These are phyloP conservation scores for Tridacna crocea DNA, from an alignment of 2,888 invertebrate genomes.

Conservation along the genomic window DNA sequence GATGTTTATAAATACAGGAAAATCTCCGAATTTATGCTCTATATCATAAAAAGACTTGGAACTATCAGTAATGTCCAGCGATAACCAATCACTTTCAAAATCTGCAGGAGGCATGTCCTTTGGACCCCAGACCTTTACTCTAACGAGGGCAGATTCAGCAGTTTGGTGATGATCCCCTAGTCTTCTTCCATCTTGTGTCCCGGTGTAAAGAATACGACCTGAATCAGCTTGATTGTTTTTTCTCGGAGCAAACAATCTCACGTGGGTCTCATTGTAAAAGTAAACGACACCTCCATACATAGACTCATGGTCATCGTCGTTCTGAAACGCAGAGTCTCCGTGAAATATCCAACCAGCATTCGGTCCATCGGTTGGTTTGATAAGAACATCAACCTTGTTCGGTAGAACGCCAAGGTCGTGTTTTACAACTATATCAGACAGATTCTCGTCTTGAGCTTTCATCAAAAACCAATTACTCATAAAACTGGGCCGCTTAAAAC, in stretches of 20 bases:
- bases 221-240: conserved; percentile 25
- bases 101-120: conserved; percentile 29
- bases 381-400: conserved; percentile 48
- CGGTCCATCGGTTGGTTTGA: conserved; percentile 35
- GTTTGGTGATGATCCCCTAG: conserved; percentile 38
- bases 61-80: conserved; percentile 22
- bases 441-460: conserved; percentile 32
- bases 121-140: conserved; percentile 36
- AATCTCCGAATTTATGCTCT: conserved; percentile 26
- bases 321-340: conserved; percentile 40
- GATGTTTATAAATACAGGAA: conserved; percentile 34
- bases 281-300: conserved; percentile 41
- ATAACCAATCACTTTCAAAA: conserved; percentile 32
- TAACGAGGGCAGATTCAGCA: conserved; percentile 22
- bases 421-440: background rate
- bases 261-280: conserved; percentile 44
- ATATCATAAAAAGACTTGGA: conserved; percentile 30
- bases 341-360: conserved; percentile 46
- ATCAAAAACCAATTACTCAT: conserved; percentile 49
- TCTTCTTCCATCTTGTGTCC: background rate
- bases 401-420: conserved; percentile 41
- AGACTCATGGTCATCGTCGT: conserved; percentile 5
- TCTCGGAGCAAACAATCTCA: conserved; percentile 32
- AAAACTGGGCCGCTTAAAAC: conserved; percentile 32
- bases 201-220: conserved; percentile 38